A percentile compares a stretch with the other conserved stretches of the same genome.
These are phyloP conservation scores for Eidolon helvum DNA, from an alignment of 2,113 vertebrate species.

Conservation along the genomic window DNA sequence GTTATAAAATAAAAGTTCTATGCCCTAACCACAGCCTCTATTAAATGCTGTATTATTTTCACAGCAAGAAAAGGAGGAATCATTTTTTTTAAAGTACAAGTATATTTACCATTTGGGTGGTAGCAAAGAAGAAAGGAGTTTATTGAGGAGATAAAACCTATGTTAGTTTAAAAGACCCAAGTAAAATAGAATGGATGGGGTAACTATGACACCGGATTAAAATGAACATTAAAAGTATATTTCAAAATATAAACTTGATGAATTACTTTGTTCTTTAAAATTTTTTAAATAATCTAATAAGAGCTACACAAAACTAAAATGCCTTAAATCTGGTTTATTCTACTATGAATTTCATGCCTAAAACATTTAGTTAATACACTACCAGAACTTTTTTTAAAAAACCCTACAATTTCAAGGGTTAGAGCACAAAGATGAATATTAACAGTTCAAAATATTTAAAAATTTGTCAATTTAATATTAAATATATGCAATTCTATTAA, in stretches of 20 bases:
- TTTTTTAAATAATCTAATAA: not conserved
- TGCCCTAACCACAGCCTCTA: not conserved
- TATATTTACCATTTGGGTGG: not conserved
- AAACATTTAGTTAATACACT: not conserved
- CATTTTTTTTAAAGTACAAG: not conserved
- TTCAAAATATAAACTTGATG: slow-evolving; percentile 10
- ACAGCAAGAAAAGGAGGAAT: not conserved
- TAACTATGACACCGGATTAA: not conserved
- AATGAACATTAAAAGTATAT: not conserved
- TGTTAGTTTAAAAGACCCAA: not conserved
- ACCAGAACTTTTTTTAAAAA: not conserved
- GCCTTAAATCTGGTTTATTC: not conserved
- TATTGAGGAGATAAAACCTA: not conserved
- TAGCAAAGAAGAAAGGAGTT: not conserved
- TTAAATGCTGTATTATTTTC: not conserved
- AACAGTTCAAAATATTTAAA: slow-evolving; percentile 1
- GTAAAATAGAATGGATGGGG: not conserved
- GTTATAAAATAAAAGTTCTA: not conserved
- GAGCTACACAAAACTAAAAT: not conserved
- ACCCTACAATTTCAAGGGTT: not conserved
- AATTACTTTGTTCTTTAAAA: not conserved
- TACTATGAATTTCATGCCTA: not conserved
- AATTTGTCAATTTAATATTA: not conserved
- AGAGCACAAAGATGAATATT: not conserved
- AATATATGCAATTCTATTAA: not conserved